Evolutionary conservation across 2,113 vertebrate species (phyloP), one percentile per base, ranked within the genome.

Genomic region (Chascanopsetta lugubris): DNA sequence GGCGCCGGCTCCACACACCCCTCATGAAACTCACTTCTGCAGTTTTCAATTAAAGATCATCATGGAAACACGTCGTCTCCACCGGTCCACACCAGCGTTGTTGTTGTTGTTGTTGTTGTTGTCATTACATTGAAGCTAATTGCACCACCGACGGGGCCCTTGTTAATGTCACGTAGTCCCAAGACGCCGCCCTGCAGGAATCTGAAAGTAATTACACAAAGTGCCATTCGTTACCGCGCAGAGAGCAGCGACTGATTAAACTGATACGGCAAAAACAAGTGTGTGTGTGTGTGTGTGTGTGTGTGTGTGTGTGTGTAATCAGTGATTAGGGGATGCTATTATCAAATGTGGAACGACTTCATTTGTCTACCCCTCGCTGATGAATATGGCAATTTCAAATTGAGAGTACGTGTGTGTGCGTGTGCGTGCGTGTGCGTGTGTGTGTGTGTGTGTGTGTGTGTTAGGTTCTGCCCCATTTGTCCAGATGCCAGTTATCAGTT

Each of bases 321-420:
- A 15, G 38, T 68, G 64, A 64, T 79, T 72, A 62, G 60, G 65
- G 38, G 64, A 68, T n/a, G 38, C 71, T 82, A 69, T 71, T 82
- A 85, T 79, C 86, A 87, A n/a, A 26, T 50, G 84, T 88, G 61
- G 75, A 77, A 88, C 81, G 65, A 84, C 90, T 84, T 91, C 6
- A 84, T 78, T 50, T 80, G 64, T 65, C 51, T 55, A 34, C 21
- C 56, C 34, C 38, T 50, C 75, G 88, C 85, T 83, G 85, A 86
- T 80, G 75, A 50, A 47, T 45, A 61, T 66, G 82, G 78, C 83
- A 79, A 87, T 87, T 69, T 71, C 74, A 7, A 13, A 42, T 12
- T 72, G 68, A 75, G 80, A 49, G 69, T 73, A 67, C 75, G 42
- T 29, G 38, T 6, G 4, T 42, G 15, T 73, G 68, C 76, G 79